Evolutionary conservation across 1,140 invertebrate species (phyloP).

Genomic region (Branchinecta lynchi): DNA sequence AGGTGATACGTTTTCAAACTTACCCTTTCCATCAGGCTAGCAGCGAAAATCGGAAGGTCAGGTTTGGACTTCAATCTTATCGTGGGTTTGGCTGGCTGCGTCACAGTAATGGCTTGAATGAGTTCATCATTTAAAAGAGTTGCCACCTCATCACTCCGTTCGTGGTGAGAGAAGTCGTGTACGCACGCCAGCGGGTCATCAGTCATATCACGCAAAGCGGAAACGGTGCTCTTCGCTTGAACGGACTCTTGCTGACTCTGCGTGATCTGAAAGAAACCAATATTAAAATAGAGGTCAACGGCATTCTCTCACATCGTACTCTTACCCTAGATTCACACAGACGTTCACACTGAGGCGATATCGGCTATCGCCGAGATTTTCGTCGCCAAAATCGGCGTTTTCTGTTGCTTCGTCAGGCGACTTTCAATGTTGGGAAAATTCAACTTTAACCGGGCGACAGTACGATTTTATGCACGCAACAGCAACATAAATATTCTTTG

Average conservation of each 20-base stretch:
- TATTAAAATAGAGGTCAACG: background rate
- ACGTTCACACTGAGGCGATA: too few relatives aligned
- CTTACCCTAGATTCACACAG: too few relatives aligned
- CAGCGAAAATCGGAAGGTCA: background rate
- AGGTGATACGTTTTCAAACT: background rate
- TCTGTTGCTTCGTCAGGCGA: too few relatives aligned
- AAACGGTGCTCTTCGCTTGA: background rate
- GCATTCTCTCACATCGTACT: too few relatives aligned
- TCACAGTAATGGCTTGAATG: background rate
- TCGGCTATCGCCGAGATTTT: too few relatives aligned
- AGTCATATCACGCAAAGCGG: background rate
- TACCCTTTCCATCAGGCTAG: background rate
- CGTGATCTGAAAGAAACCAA: background rate
- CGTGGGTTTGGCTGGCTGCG: background rate
- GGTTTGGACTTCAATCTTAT: background rate
- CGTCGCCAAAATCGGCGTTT: too few relatives aligned
- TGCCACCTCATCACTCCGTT: background rate
- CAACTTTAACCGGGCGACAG: too few relatives aligned
- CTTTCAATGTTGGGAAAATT: too few relatives aligned
- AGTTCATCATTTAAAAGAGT: background rate
- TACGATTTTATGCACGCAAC: too few relatives aligned
- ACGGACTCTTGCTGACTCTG: background rate
- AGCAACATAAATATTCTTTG: too few relatives aligned
- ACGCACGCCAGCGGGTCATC: background rate
- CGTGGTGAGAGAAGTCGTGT: background rate